Evolutionary conservation across 2,797 vertebrate species (phyloP).

Genomic region (Arrhamphus sclerolepis): DNA sequence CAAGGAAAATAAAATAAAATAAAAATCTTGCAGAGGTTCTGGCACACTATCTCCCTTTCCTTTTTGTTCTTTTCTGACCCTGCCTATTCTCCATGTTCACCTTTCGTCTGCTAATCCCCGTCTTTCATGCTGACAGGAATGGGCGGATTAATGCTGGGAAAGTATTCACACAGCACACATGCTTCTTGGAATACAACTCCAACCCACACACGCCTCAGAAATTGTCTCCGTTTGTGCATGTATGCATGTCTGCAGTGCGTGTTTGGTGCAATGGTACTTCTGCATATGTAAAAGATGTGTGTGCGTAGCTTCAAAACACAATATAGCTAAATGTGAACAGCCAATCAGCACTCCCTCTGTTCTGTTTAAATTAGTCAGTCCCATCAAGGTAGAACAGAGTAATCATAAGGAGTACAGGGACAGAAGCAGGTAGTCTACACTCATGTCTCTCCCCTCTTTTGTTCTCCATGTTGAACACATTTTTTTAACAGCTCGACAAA

Average conservation of each 20-base stretch:
- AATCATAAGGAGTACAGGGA: neutral
- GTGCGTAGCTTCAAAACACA: slow-evolving; percentile 55
- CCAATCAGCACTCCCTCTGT: slow-evolving; percentile 59
- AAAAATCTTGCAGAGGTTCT: slow-evolving; percentile 54
- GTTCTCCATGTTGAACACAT: neutral
- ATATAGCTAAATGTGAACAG: slow-evolving; percentile 55
- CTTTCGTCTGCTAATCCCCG: slow-evolving; percentile 48
- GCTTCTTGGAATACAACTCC: slow-evolving; percentile 31
- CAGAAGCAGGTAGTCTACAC: slow-evolving; percentile 3
- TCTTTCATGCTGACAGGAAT: slow-evolving; percentile 12
- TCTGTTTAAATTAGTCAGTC: slow-evolving; percentile 58
- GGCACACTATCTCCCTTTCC: slow-evolving; percentile 44
- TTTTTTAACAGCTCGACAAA: slow-evolving; percentile 31
- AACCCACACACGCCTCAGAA: slow-evolving; percentile 22
- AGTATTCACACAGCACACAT: slow-evolving; percentile 53
- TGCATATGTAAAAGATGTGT: slow-evolving; percentile 25
- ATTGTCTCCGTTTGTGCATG: slow-evolving; percentile 1
- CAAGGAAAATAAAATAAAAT: slow-evolving; percentile 1
- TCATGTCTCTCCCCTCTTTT: slow-evolving; percentile 11
- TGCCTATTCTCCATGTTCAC: slow-evolving; percentile 68
- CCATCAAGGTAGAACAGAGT: slow-evolving; percentile 15
- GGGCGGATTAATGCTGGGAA: slow-evolving; percentile 71
- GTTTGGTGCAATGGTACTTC: slow-evolving; percentile 27
- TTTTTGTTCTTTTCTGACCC: slow-evolving; percentile 56
- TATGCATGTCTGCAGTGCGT: slow-evolving; percentile 19